These are phyloP conservation scores for Meleagris gallopavo DNA, from an alignment of 2,113 vertebrate species.

Conservation along the genomic window DNA sequence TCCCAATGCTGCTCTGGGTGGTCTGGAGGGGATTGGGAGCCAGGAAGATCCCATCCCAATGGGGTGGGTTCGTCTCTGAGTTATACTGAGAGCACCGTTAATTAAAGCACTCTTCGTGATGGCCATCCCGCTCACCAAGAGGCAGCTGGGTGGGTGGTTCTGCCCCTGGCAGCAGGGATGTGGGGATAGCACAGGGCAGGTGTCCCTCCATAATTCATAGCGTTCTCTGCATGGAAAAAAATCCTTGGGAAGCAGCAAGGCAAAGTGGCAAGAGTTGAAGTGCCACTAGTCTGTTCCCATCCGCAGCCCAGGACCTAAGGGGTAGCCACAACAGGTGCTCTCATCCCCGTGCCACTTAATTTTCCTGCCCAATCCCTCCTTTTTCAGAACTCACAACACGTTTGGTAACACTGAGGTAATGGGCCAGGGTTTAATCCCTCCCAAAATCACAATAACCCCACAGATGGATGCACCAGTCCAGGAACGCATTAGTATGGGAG, in stretches of 20 bases:
- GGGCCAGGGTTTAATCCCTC: neutral
- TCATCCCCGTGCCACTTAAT: fast-evolving
- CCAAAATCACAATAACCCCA: neutral
- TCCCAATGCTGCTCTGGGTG: conserved; percentile 42
- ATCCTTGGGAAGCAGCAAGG: neutral
- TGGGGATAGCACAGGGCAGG: neutral
- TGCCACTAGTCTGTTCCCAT: neutral
- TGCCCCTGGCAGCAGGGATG: neutral
- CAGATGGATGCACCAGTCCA: neutral
- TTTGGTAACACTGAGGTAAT: neutral
- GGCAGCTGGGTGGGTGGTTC: no score
- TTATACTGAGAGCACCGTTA: neutral
- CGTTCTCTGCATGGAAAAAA: neutral
- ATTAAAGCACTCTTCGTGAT: neutral
- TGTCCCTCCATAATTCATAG: neutral
- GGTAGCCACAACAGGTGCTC: fast-evolving
- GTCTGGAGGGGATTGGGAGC: neutral
- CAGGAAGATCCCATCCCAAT: fast-evolving
- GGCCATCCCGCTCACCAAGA: no score
- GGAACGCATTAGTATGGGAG: neutral
- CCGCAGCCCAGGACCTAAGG: neutral
- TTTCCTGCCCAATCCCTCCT: fast-evolving
- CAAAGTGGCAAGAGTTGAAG: fast-evolving
- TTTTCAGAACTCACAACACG: fast-evolving
- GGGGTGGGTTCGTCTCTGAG: fast-evolving